Base-by-base conservation (phyloP, 1,140 invertebrate genomes). In the Neoseiulus cucumeris region DNA sequence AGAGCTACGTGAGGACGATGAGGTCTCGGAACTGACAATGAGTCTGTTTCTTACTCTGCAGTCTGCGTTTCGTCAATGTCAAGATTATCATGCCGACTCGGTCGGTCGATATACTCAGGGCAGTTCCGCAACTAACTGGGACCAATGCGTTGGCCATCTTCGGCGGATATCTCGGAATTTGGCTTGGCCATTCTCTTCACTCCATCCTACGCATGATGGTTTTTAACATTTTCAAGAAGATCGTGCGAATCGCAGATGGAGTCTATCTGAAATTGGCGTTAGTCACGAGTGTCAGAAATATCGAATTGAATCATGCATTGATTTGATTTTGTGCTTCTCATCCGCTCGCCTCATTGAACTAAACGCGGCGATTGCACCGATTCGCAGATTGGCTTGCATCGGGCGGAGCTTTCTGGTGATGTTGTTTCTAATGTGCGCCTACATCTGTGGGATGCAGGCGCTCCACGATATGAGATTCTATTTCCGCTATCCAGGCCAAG, bases 91-190 rank as follows among this genome's bases (percentile, higher is more conserved):
- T 59, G 51, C 51, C 51, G 17, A 59, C 22, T 25, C 22, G 51
- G 6, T 33, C 25, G 6, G 51, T 59, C 14, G 2, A 59, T 25
- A 59, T 59, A 29, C 51, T 59, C 14, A 2, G 51, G 2, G 14
- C 51, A 5, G 14, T 59, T 29, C 51, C 51, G 2, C 51, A 59
- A 20, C 22, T 59, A n/a, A 59, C 51, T 18, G 22, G 17, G 17
- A 59, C 25, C 51, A 29, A 25, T n/a, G 51, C 51, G 2, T 25
- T 59, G 51, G 51, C 51, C 51, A 59, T 59, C 25, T 59, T 59
- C 33, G 51, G 51, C 2, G 51, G 51, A 59, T 59, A 59, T 59
- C 51, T 59, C 51, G 51, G 51, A 1, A 59, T 59, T 59, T 59
- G 51, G 51, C 22, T 59, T 1, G 51, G 51, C 22, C 51, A 18